Evolutionary conservation across 2,888 invertebrate genomes (phyloP).

Genomic region (Chouioia cunea): DNA sequence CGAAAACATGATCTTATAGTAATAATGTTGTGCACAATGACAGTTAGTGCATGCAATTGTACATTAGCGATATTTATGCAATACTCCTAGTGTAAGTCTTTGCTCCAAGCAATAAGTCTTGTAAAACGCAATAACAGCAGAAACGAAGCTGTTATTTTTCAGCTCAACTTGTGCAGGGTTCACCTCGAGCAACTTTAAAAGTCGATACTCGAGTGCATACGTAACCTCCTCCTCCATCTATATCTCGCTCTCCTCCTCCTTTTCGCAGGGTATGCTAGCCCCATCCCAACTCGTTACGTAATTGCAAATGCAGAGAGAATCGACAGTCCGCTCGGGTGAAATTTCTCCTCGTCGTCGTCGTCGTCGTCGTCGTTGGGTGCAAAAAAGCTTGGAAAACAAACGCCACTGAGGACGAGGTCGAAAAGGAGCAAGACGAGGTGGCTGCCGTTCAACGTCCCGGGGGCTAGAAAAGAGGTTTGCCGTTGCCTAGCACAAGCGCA

Average conservation of each 20-base stretch:
- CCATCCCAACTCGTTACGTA: slow-evolving; percentile 33
- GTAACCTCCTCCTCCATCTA: neutral
- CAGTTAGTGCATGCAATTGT: too few species aligned
- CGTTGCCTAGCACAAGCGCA: slow-evolving; percentile 38
- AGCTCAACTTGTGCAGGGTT: too few species aligned
- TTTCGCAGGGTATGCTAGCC: neutral
- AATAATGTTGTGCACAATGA: too few species aligned
- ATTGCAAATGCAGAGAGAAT: slow-evolving; percentile 23
- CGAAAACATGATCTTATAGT: too few species aligned
- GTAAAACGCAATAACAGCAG: slow-evolving; percentile 10
- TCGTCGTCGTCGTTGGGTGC: too few species aligned
- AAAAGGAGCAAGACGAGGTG: slow-evolving; percentile 25
- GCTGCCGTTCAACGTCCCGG: slow-evolving; percentile 13
- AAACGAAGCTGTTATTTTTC: slow-evolving; percentile 11
- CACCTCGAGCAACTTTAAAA: slow-evolving; percentile 12
- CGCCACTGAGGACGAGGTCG: slow-evolving; percentile 8
- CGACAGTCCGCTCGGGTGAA: slow-evolving; percentile 16
- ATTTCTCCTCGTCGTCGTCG: too few species aligned
- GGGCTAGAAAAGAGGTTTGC: slow-evolving; percentile 44
- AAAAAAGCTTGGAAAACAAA: slow-evolving; percentile 35
- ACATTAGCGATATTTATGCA: too few species aligned
- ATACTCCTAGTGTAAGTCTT: too few species aligned
- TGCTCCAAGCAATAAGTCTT: too few species aligned
- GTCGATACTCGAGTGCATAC: slow-evolving; percentile 23
- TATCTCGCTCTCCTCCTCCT: neutral